Base-by-base conservation (phyloP, 2,113 vertebrate genomes). In the Salminus brasiliensis region DNA sequence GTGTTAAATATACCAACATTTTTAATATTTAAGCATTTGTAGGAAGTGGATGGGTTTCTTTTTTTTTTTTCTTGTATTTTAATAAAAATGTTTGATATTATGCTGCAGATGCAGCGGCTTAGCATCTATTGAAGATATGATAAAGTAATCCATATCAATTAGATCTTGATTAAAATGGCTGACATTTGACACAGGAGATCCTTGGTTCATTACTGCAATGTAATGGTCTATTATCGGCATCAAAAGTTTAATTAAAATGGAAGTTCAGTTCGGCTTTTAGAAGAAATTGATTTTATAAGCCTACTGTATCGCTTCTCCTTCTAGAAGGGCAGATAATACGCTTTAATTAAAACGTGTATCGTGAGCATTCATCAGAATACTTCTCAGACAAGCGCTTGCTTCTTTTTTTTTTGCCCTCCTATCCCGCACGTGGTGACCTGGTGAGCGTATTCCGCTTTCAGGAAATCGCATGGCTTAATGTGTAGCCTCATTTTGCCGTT, bases 251-350 rank as follows among this genome's bases (percentile, higher is more conserved):
- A 74, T 74, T 74, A 75, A 81, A 76, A 52, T 72, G 59, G n/a
- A 75, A 63, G 73, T 76, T 59, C 62, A 49, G 47, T 70, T 43
- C 72, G 47, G 49, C 74, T 77, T 57, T 75, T 62, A 55, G 74
- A 30, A 67, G 70, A 71, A 69, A 80, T 77, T 72, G 74, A 77
- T 84, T 77, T 72, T 25, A 57, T 79, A 69, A 77, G 60, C 68
- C 74, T 68, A 41, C 39, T 59, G 32, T 62, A 63, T 77, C 60
- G 67, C 49, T 47, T 32, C 47, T 57, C 63, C 16, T 59, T 77
- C 63, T 63, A 13, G 55, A 9, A 67, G 45, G 49, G 32, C 39
- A 25, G 52, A 59, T 77, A 67, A 67, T 27, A 5, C 15, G 21
- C 32, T 55, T 70, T 65, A 41, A 78, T 81, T 70, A 74, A 65